Percentiles rank a stretch among this genome's conserved stretches.
Evolutionary conservation across 2,888 invertebrate genomes (phyloP).

Genomic region (Caenorhabditis afra): DNA sequence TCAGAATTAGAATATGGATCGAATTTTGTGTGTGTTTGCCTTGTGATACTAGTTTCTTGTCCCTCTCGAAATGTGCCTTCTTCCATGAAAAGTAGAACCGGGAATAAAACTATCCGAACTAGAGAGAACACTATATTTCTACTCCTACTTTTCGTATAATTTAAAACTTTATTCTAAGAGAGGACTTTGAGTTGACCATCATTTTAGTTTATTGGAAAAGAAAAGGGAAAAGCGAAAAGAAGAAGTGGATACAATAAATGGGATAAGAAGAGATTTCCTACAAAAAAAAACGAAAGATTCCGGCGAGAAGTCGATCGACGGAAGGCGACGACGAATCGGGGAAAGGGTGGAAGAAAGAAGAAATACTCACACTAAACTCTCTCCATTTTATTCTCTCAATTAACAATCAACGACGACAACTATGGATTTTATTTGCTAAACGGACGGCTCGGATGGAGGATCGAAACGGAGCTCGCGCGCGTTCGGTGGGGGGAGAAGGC

Average conservation of each 20-base stretch:
- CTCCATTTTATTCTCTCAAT: conserved; percentile 57
- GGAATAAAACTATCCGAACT: conserved; percentile 36
- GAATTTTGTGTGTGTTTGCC: not conserved
- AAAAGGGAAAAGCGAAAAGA: conserved; percentile 3
- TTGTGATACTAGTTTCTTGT: conserved; percentile 37
- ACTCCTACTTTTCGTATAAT: conserved; percentile 1
- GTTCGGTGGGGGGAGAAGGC: not conserved
- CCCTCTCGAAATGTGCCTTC: conserved; percentile 15
- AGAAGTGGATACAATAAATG: conserved; percentile 16
- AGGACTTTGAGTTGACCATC: conserved; percentile 5
- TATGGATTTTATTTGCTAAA: conserved; percentile 31
- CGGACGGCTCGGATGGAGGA: conserved; percentile 21
- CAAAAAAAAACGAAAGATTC: conserved; percentile 18
- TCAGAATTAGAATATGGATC: conserved; percentile 6
- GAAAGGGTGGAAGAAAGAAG: not conserved
- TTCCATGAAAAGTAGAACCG: conserved; percentile 15
- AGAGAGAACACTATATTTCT: not conserved
- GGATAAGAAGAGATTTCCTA: conserved; percentile 34
- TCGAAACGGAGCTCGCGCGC: not conserved
- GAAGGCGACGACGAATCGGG: conserved; percentile 15
- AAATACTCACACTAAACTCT: conserved; percentile 42
- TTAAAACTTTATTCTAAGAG: conserved; percentile 8
- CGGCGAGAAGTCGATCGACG: conserved; percentile 4
- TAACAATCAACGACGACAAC: conserved; percentile 52
- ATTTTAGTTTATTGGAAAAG: conserved; percentile 30